Conservation (phyloP, 2,888 invertebrate genomes). For the Drosophila parthenogenetica region DNA sequence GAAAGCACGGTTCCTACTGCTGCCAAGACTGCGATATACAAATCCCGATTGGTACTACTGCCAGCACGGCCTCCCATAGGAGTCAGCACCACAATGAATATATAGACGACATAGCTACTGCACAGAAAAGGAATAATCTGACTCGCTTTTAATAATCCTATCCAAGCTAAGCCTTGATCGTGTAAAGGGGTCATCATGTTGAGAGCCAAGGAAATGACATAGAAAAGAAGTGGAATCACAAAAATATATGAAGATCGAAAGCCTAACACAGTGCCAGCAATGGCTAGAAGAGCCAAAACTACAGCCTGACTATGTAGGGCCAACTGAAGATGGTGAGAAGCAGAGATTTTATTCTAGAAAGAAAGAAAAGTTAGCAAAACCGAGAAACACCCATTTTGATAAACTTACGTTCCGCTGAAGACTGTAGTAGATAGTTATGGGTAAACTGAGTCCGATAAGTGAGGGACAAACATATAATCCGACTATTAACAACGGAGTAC, state of each 20-base stretch:
- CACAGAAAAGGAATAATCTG: conserved; percentile 85
- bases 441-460: conserved; percentile 77
- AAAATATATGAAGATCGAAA: conserved; percentile 78
- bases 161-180: conserved; percentile 66
- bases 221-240: conserved; percentile 77
- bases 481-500: conserved; percentile 86
- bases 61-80: conserved; percentile 87
- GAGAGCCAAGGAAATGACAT: conserved; percentile 67
- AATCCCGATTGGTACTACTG: conserved; percentile 86
- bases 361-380: too few relatives aligned
- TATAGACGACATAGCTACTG: conserved; percentile 85
- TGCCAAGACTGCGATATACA: conserved; percentile 85
- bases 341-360: conserved; percentile 71
- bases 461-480: conserved; percentile 82
- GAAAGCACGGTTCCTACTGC: conserved; percentile 78
- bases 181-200: conserved; percentile 78
- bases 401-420: conserved; percentile 73
- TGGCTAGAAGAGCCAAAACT: conserved; percentile 63
- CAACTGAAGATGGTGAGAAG: conserved; percentile 75
- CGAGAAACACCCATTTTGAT: too few relatives aligned
- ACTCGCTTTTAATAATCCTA: conserved; percentile 77
- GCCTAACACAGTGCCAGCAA: conserved; percentile 61
- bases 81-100: conserved; percentile 86
- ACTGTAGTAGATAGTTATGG: conserved; percentile 74
- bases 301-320: conserved; percentile 81